Evolutionary conservation across 2,888 invertebrate species (phyloP), one percentile per base, ranked within the genome.

Genomic region (Entomobrya multifasciata): DNA sequence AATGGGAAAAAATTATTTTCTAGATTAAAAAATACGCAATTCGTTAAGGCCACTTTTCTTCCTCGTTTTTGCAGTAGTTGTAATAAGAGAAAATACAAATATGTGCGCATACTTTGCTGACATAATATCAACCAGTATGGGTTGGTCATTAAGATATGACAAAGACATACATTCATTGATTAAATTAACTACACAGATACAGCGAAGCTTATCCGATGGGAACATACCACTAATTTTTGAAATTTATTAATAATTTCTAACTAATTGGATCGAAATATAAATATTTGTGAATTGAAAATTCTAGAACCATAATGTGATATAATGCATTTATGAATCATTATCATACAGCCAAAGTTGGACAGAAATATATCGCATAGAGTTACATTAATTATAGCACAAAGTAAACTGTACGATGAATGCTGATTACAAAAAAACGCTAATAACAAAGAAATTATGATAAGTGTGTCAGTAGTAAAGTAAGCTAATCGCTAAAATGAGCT

Each of bases 1-100:
- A 77, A 79, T 62, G 79, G 79, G 79, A 65, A 78, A 79, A 79
- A 79, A 78, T 79, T 79, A 79, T n/a, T n/a, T n/a, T n/a, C n/a
- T n/a, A 79, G 79, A 79, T 79, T 25, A 78, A 79, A 67, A 78
- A 79, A 67, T 67, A 67, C 41, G 44, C 47, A 49, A 27, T 36
- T 17, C 20, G 79, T 78, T 57, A 6, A 27, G 13, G 15, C 1
- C 15, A 62, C 30, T 4, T 44, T 60, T 78, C 57, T 79, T 79
- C 65, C 49, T 79, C 10, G 17, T 65, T 67, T 44, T 57, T 22
- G 11, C 11, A 22, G 44, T 10, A 65, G 36, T 41, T 20, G n/a
- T 44, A 67, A 44, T 44, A 67, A 17, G 20, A 17, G 25, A 57
- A 20, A 25, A n/a, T n/a, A n/a, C n/a, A n/a, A n/a, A n/a, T n/a